Percentiles rank a stretch among this genome's conserved stretches.
phyloP scores from a whole-genome alignment of 2,888 invertebrate species.

The Coleophora flavipennella region DNA sequence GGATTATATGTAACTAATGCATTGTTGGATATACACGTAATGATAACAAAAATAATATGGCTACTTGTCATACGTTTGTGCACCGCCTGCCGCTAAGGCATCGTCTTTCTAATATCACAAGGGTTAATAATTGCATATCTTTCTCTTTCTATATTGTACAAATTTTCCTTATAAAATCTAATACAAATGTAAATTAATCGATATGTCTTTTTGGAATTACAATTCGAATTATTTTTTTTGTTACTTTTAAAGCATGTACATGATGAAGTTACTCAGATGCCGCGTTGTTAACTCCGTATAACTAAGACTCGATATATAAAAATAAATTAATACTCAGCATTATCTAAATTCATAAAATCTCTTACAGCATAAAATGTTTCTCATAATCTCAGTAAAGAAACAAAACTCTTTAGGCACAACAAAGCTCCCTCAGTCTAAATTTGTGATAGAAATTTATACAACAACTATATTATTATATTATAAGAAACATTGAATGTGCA shows the following conservation, averaged over 20 bases:
- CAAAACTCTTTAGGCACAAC: too few species aligned
- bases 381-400: too few species aligned
- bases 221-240: conserved; percentile 16
- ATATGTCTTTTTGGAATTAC: conserved; percentile 47
- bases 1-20: conserved; percentile 35
- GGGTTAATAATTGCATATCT: conserved; percentile 49
- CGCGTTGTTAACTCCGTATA: too few species aligned
- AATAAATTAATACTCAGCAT: conserved; percentile 50
- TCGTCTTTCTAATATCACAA: conserved; percentile 61
- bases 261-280: too few species aligned
- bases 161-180: conserved; percentile 35
- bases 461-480: too few species aligned
- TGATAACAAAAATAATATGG: conserved; percentile 62
- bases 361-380: too few species aligned
- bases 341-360: neutral
- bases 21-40: conserved; percentile 26
- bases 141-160: conserved; percentile 36
- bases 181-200: conserved; percentile 34
- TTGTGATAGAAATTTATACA: too few species aligned
- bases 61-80: conserved; percentile 61
- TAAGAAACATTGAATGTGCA: too few species aligned
- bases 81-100: conserved; percentile 23
- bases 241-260: conserved; percentile 2
- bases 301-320: conserved; percentile 39
- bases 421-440: too few species aligned